Evolutionary conservation across 2,888 invertebrate species (phyloP).

Genomic region (Coelopa pilipes): DNA sequence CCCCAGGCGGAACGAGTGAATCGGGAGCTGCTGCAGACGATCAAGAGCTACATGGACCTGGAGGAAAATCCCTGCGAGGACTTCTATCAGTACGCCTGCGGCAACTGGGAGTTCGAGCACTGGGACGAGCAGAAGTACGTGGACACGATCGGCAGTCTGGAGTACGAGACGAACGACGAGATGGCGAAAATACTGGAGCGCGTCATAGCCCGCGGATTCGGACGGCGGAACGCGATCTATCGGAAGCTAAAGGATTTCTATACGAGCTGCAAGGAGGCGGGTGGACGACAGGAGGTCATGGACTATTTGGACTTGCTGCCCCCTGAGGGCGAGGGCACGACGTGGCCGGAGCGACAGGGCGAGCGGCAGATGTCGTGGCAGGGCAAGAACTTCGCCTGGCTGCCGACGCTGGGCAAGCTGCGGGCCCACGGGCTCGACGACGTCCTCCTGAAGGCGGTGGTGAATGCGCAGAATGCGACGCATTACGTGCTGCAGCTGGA

Average conservation of each 20-base stretch:
- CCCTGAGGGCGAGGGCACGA: slow-evolving; percentile 35
- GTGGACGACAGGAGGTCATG: slow-evolving; percentile 38
- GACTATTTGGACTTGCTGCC: slow-evolving; percentile 43
- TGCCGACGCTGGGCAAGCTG: slow-evolving; percentile 44
- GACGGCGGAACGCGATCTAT: slow-evolving; percentile 41
- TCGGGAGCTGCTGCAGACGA: slow-evolving; percentile 34
- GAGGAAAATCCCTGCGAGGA: slow-evolving; percentile 45
- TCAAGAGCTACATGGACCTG: slow-evolving; percentile 42
- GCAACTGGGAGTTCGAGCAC: slow-evolving; percentile 46
- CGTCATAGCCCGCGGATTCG: not conserved
- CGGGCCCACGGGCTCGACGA: slow-evolving; percentile 43
- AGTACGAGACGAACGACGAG: slow-evolving; percentile 39
- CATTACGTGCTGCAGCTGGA: slow-evolving; percentile 39
- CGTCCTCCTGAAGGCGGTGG: slow-evolving; percentile 41
- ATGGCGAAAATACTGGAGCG: slow-evolving; percentile 36
- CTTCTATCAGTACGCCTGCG: slow-evolving; percentile 49
- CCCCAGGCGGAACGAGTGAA: slow-evolving; percentile 16
- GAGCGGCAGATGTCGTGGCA: not conserved
- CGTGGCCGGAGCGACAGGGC: slow-evolving; percentile 40
- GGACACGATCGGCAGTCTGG: slow-evolving; percentile 43
- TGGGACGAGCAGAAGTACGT: slow-evolving; percentile 36
- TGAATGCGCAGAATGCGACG: slow-evolving; percentile 45
- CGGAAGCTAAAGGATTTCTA: slow-evolving; percentile 43
- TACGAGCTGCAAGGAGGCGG: slow-evolving; percentile 41
- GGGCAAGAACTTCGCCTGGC: slow-evolving; percentile 38